phyloP scores from a whole-genome alignment of 2,113 vertebrate genomes.

The Anarhynchus alexandrinus region DNA sequence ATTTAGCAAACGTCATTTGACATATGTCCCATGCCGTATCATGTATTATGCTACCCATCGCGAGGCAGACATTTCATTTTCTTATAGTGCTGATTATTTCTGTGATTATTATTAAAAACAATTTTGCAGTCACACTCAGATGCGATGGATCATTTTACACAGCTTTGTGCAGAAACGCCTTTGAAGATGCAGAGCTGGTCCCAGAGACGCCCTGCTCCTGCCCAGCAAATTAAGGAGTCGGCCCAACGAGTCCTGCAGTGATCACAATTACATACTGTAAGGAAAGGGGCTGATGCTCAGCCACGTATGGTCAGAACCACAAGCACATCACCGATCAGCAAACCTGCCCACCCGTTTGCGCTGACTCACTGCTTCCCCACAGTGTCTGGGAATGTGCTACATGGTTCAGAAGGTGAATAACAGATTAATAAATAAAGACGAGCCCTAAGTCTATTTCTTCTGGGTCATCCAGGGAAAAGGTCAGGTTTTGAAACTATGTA shows the following conservation, averaged over 20 bases:
- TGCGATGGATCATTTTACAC: background rate
- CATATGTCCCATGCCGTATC: background rate
- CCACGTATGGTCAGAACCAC: background rate
- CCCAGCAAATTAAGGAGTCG: background rate
- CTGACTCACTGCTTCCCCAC: background rate
- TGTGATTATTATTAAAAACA: background rate
- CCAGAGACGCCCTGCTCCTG: background rate
- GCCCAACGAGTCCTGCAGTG: background rate
- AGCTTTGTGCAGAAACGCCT: background rate
- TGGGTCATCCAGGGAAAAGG: background rate
- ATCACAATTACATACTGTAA: rapidly evolving
- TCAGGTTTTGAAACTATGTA: background rate
- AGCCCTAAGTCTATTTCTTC: background rate
- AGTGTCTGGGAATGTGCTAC: background rate
- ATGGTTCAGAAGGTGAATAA: background rate
- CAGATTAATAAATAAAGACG: background rate
- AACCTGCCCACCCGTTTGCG: background rate
- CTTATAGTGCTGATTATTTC: background rate
- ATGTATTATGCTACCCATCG: background rate
- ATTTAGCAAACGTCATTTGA: background rate
- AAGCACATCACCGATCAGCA: background rate
- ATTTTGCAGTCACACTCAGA: background rate
- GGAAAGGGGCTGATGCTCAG: background rate
- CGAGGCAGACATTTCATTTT: background rate
- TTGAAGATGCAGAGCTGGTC: background rate